Percentiles rank a stretch among this genome's conserved stretches.
Evolutionary conservation across 2,888 invertebrate species (phyloP).

Genomic region (Drosophila histrio): DNA sequence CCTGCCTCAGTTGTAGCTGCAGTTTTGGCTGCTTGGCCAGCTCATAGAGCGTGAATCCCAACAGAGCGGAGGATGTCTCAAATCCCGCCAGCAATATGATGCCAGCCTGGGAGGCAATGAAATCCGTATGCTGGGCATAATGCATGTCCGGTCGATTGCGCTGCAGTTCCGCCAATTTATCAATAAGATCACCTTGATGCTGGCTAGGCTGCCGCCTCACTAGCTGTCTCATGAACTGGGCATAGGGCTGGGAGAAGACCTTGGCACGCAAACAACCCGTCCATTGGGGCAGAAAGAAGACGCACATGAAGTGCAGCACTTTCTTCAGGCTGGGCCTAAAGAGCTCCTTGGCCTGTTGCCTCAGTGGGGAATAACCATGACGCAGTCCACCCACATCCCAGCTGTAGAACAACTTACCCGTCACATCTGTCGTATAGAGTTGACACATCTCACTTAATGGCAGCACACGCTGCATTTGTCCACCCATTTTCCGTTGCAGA

Average conservation of each 20-base stretch:
- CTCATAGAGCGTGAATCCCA: constrained; percentile 83
- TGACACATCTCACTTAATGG: constrained; percentile 76
- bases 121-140: constrained; percentile 69
- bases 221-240: constrained; percentile 82
- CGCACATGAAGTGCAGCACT: constrained; percentile 68
- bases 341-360: constrained; percentile 62
- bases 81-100: constrained; percentile 82
- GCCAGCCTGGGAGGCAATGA: constrained; percentile 80
- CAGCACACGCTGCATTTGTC: constrained; percentile 27
- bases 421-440: constrained; percentile 81
- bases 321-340: constrained; percentile 63
- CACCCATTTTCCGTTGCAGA: constrained; percentile 43
- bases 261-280: constrained; percentile 63
- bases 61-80: constrained; percentile 83
- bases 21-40: constrained; percentile 82
- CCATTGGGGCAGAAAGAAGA: constrained; percentile 76
- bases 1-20: constrained; percentile 82
- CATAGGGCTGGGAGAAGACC: constrained; percentile 68
- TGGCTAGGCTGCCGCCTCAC: constrained; percentile 13
- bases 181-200: constrained; percentile 83
- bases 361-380: constrained; percentile 61
- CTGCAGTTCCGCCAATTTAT: constrained; percentile 83
- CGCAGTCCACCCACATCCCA: constrained; percentile 71
- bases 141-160: constrained; percentile 36
- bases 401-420: constrained; percentile 75